Percentiles rank a stretch among this genome's conserved stretches.
Conservation (phyloP, 2,113 vertebrate genomes). For the Emydocephalus ijimae region DNA sequence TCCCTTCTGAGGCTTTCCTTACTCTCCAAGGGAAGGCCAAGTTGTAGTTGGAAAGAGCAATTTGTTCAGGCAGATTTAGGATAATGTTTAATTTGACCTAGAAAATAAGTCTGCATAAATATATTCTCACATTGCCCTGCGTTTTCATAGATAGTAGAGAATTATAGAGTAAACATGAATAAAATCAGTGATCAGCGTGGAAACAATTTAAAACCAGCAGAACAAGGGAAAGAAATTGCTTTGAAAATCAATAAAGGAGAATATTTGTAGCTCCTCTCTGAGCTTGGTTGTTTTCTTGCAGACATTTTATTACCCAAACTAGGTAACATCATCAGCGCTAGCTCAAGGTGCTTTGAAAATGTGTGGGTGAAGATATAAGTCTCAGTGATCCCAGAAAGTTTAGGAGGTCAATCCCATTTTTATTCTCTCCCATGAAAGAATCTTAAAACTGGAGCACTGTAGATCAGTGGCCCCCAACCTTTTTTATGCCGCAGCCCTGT, state of each 20-base stretch:
- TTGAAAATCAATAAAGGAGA: not conserved
- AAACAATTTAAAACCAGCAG: not conserved
- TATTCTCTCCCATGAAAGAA: not conserved
- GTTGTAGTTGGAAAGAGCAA: not conserved
- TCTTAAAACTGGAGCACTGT: not conserved
- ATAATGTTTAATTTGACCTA: not conserved
- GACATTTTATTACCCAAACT: too few species aligned
- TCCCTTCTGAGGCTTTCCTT: not conserved
- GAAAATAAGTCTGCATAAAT: not conserved
- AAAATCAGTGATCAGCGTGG: not conserved
- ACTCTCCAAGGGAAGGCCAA: not conserved
- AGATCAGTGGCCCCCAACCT: not conserved
- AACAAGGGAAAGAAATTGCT: not conserved
- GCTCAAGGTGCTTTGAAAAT: not conserved
- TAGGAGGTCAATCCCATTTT: not conserved
- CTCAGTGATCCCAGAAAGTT: not conserved
- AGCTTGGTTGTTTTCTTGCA: not conserved
- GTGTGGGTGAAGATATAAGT: not conserved
- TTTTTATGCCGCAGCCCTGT: too few species aligned
- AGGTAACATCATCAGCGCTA: too few species aligned
- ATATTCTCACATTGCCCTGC: not conserved
- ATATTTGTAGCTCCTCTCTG: not conserved
- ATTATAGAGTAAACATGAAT: not conserved
- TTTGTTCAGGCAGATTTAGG: not conserved
- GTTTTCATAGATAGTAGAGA: not conserved